Base-by-base conservation (phyloP, 2,797 vertebrate species). In the Sphaeramia orbicularis region DNA sequence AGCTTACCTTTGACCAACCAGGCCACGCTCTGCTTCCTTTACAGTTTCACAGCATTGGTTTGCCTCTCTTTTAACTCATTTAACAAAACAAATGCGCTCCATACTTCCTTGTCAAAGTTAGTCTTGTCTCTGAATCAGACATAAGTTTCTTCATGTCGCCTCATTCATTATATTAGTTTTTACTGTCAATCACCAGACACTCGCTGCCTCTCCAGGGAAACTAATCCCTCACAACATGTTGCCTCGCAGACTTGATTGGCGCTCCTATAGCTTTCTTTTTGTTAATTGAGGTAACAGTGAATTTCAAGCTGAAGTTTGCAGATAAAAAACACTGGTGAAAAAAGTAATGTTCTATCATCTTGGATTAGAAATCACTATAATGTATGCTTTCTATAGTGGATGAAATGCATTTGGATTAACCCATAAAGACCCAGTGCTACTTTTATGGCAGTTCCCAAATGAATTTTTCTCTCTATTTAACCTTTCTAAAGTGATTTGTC, bases 101-200 rank as follows among this genome's bases (percentile, higher is more conserved):
- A 62, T 21, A 16, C 52, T 61, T 16, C 58, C 21, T 41, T 32
- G 19, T 41, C 53, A 48, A 5, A 16, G 10, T 64, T 14, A 19
- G 32, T 62, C 16, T 58, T 32, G 19, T 37, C 4, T 48, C 30
- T 54, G 41, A 53, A 45, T 32, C 9, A 35, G 44, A 42, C 13
- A 49, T 38, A 44, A 56, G 12, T 55, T 52, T 27, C 62, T 32
- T 50, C 5, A 27, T 5, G 54, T 49, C 13, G 62, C 15, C 24
- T 16, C 54, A 35, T 51, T 41, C n/a, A 61, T 60, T 59, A 30
- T 48, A 27, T 75, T 19, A 35, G 55, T 71, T 16, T 66, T 42
- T 41, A 13, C 50, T 80, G 70, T 73, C 79, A 68, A 40, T 73
- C 69, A 66, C 6, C 27, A 30, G 53, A 32, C 13, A 19, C 13